Evolutionary conservation across 2,797 vertebrate genomes (phyloP).

Genomic region (Arrhamphus sclerolepis): DNA sequence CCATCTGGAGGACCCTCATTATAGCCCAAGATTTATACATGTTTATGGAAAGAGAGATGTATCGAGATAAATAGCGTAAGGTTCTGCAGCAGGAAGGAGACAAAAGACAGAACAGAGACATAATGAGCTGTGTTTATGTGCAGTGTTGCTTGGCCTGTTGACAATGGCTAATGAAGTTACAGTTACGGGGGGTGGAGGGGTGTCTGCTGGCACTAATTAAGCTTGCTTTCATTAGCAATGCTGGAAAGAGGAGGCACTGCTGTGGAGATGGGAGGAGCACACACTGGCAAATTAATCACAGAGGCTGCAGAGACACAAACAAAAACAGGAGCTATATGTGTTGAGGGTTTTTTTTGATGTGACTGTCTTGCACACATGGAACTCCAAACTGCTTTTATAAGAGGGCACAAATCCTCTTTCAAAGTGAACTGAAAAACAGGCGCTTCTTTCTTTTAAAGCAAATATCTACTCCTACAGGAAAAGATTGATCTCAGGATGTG

Average conservation of each 20-base stretch:
- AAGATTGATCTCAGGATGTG: slow-evolving; percentile 23
- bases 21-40: slow-evolving; percentile 58
- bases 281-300: slow-evolving; percentile 55
- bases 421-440: slow-evolving; percentile 26
- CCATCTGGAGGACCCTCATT: slow-evolving; percentile 66
- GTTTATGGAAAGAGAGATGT: slow-evolving; percentile 39
- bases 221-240: slow-evolving; percentile 78
- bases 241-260: slow-evolving; percentile 59
- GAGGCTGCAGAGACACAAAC: slow-evolving; percentile 22
- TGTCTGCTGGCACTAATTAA: slow-evolving; percentile 82
- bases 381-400: slow-evolving; percentile 47
- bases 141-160: slow-evolving; percentile 80
- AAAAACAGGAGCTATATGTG: slow-evolving; percentile 22
- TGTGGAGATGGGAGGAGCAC: slow-evolving; percentile 54
- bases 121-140: slow-evolving; percentile 85
- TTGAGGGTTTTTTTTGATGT: slow-evolving; percentile 28
- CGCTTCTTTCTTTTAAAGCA: slow-evolving; percentile 28
- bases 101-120: slow-evolving; percentile 66
- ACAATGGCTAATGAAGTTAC: slow-evolving; percentile 84
- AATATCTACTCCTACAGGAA: slow-evolving; percentile 18
- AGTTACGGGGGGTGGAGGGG: slow-evolving; percentile 67
- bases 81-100: slow-evolving; percentile 52
- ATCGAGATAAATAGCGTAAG: slow-evolving; percentile 55
- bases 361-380: slow-evolving; percentile 2
- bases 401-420: slow-evolving; percentile 37